Conservation (phyloP, 2,113 vertebrate species). For the Toxostoma redivivum region DNA sequence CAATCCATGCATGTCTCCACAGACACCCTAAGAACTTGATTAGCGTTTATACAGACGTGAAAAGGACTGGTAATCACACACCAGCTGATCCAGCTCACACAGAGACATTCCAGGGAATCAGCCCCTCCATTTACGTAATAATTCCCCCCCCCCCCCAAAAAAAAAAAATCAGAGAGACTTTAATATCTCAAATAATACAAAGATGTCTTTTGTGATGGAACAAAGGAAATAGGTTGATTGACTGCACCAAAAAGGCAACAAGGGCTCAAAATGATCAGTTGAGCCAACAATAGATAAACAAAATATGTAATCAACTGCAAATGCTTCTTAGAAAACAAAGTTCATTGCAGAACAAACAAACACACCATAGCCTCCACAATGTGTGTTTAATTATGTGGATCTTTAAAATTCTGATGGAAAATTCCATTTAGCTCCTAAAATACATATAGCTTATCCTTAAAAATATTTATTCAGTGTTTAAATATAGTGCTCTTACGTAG, state of each 20-base stretch:
- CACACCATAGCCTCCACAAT: neutral
- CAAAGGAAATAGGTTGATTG: neutral
- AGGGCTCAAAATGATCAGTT: neutral
- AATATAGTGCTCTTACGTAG: neutral
- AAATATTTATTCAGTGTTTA: neutral
- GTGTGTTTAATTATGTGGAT: neutral
- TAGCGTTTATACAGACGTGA: neutral
- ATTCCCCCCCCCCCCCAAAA: rapidly evolving
- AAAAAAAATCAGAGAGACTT: neutral
- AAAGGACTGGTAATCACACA: neutral
- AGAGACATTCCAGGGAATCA: neutral
- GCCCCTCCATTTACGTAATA: neutral
- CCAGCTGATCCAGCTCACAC: neutral
- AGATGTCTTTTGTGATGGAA: neutral
- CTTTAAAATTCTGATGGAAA: neutral
- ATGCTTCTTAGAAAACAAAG: neutral
- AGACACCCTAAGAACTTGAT: neutral
- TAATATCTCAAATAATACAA: neutral
- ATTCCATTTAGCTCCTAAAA: neutral
- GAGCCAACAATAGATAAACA: neutral
- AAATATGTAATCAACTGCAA: neutral
- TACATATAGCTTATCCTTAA: neutral
- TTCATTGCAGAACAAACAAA: neutral
- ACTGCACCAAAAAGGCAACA: neutral
- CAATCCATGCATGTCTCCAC: neutral